These are phyloP conservation scores for Drosophila lacteicornis DNA, from an alignment of 1,140 invertebrate genomes.

Conservation along the genomic window DNA sequence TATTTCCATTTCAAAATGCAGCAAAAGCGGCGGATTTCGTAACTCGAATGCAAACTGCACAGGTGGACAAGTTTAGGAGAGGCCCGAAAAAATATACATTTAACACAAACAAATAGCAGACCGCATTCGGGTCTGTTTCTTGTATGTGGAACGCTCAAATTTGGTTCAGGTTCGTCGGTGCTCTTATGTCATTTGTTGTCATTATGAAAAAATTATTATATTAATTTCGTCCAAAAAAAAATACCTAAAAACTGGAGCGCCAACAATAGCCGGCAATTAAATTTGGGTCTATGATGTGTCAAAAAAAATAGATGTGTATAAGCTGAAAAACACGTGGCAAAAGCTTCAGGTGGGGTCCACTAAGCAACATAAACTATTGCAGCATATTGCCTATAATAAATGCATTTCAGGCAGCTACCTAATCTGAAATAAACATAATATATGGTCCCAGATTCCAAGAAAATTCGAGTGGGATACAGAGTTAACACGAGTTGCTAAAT, in stretches of 20 bases:
- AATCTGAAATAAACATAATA: slow-evolving; percentile 57
- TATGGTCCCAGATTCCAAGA: slow-evolving; percentile 37
- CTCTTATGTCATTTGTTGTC: slow-evolving; percentile 72
- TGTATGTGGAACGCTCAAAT: slow-evolving; percentile 59
- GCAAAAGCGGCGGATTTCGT: slow-evolving; percentile 39
- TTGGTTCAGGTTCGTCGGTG: slow-evolving; percentile 73
- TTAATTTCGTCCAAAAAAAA: slow-evolving; percentile 54
- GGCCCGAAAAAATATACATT: slow-evolving; percentile 31
- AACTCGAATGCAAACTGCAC: slow-evolving; percentile 60
- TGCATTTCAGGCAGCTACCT: slow-evolving; percentile 48
- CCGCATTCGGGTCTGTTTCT: slow-evolving; percentile 39
- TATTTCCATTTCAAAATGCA: slow-evolving; percentile 61
- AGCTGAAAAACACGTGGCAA: slow-evolving; percentile 43
- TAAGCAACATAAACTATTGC: slow-evolving; percentile 48
- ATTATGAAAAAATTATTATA: slow-evolving; percentile 76
- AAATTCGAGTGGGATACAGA: slow-evolving; percentile 24
- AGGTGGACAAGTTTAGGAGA: slow-evolving; percentile 75
- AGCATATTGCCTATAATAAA: slow-evolving; percentile 50
- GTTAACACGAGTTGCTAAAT: slow-evolving; percentile 27
- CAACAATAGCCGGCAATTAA: slow-evolving; percentile 49
- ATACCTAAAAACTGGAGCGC: slow-evolving; percentile 49
- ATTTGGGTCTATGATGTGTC: slow-evolving; percentile 41
- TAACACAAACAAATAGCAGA: slow-evolving; percentile 29
- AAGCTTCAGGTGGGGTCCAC: slow-evolving; percentile 43
- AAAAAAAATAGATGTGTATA: slow-evolving; percentile 15